Conservation (phyloP, 2,888 invertebrate species). For the Mesorhabditis sp. region DNA sequence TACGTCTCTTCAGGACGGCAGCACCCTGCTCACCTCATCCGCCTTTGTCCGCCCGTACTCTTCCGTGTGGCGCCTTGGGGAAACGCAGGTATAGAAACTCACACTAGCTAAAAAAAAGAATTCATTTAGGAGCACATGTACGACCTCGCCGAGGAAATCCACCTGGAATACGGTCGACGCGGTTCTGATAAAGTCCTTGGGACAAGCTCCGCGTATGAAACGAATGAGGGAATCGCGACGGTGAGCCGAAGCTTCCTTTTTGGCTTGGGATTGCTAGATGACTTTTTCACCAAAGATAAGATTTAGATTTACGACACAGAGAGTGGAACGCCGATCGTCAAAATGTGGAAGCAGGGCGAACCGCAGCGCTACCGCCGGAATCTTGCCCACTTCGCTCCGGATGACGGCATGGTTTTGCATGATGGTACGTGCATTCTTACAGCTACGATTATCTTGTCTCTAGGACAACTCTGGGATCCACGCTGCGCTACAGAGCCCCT, state of each 20-base stretch:
- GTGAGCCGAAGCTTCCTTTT: slow-evolving; percentile 59
- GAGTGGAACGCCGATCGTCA: slow-evolving; percentile 67
- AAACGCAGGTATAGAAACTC: slow-evolving; percentile 12
- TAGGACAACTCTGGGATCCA: slow-evolving; percentile 27
- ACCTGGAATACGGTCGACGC: slow-evolving; percentile 73
- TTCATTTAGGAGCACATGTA: slow-evolving; percentile 67
- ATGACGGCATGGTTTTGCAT: slow-evolving; percentile 25
- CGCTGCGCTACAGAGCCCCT: slow-evolving; percentile 70
- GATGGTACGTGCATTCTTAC: slow-evolving; percentile 19
- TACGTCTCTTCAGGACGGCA: slow-evolving; percentile 67
- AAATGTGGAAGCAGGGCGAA: slow-evolving; percentile 69
- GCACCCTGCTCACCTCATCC: slow-evolving; percentile 78
- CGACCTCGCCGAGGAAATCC: slow-evolving; percentile 62
- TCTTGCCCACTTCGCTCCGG: slow-evolving; percentile 28
- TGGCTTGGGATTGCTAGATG: background rate
- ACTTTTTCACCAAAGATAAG: slow-evolving; percentile 15
- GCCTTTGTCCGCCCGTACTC: slow-evolving; percentile 81
- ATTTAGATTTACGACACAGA: slow-evolving; percentile 70
- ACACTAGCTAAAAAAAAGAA: slow-evolving; percentile 55
- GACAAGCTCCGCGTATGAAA: slow-evolving; percentile 59
- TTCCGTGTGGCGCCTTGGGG: slow-evolving; percentile 68
- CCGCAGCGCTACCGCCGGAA: slow-evolving; percentile 18
- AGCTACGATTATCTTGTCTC: slow-evolving; percentile 14
- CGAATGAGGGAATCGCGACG: slow-evolving; percentile 76
- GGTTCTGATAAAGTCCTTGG: slow-evolving; percentile 81